phyloP scores from a whole-genome alignment of 2,113 vertebrate species.

The Origma solitaria region DNA sequence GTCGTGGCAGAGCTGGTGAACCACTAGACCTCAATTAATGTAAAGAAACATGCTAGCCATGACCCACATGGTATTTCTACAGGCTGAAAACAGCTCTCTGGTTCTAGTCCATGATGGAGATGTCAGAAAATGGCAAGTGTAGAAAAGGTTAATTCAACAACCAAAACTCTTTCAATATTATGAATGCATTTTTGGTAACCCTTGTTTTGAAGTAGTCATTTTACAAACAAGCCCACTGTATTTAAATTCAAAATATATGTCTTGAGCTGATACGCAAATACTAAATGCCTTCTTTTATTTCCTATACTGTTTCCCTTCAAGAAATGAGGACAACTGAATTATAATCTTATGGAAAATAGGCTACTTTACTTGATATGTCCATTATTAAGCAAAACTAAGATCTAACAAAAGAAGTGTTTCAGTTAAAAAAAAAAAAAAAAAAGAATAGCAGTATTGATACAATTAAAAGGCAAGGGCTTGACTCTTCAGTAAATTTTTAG shows the following conservation, averaged over 20 bases:
- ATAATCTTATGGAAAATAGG: not conserved
- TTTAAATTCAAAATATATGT: not conserved
- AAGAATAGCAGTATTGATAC: not conserved
- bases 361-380: not conserved
- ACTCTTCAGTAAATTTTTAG: not conserved
- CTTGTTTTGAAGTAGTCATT: not conserved
- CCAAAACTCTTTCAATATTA: not conserved
- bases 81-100: not conserved
- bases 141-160: not conserved
- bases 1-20: not conserved
- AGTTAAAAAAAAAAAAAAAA: not conserved
- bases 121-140: not conserved
- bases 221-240: not conserved
- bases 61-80: rapidly evolving
- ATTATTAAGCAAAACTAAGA: not conserved
- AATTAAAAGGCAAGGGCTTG: not conserved
- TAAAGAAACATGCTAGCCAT: not conserved
- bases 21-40: too few relatives aligned
- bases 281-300: not conserved
- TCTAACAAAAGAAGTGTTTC: not conserved
- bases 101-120: not conserved
- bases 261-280: not conserved
- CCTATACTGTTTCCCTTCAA: not conserved
- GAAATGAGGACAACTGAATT: not conserved
- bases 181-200: not conserved